Evolutionary conservation across 2,888 invertebrate species (phyloP), one percentile per base, ranked within the genome.

Genomic region (Drosophila conformis): DNA sequence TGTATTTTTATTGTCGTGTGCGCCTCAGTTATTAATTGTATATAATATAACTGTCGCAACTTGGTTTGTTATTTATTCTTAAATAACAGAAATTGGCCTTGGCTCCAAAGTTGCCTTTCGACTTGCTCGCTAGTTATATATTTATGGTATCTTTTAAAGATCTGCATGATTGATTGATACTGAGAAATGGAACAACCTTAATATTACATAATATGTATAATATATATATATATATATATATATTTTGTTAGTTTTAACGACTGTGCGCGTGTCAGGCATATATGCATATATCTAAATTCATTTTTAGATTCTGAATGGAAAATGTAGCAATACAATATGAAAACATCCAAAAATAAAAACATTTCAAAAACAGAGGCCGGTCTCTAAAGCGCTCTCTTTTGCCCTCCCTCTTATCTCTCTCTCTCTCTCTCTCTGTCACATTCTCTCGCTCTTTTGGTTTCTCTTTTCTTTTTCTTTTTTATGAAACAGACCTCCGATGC

Each of bases 71-170:
- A 70, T 70, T 83, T 51, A 46, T 68, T 53, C 59, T 68, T 62
- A 76, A 87, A 87, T 71, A 80, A 69, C 51, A 27, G 31, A 13
- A 15, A n/a, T 52, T 81, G 73, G 69, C 89, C 87, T 87, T 83
- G 67, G 0, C 31, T 25, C 18, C 48, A 73, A 73, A 76, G 66
- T 58, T 54, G 35, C 5, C 27, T 15, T 18, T 29, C 15, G 7
- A 46, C 13, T 46, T 46, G 7, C 21, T 21, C 18, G 18, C 1
- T n/a, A 38, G 2, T 33, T 51, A 27, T 21, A 58, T 40, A 38
- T 33, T 25, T 15, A 15, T 15, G 27, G 29, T 2, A 42, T 13
- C 33, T n/a, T 35, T 35, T 58, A 25, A 11, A 56, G n/a, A 29
- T 40, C 13, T 18, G 13, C 27, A 29, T 21, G 15, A 15, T 29